Evolutionary conservation across 2,797 vertebrate genomes (phyloP).

Genomic region (Yasuhikotakia modesta): DNA sequence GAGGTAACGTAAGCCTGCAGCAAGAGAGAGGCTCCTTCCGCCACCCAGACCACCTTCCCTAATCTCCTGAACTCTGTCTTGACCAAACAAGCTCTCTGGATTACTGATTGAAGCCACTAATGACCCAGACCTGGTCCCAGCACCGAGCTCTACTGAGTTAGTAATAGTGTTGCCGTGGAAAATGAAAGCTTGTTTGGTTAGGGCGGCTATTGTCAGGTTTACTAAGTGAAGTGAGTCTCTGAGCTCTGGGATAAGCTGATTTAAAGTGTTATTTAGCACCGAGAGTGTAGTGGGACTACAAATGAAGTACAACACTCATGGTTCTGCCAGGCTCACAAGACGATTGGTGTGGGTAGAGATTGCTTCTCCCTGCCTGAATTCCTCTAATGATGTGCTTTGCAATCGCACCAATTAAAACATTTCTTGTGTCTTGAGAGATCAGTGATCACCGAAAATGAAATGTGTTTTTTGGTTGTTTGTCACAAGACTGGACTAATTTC

Average conservation of each 20-base stretch:
- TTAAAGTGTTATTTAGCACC: constrained; percentile 49
- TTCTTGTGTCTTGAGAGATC: constrained; percentile 57
- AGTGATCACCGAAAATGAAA: constrained; percentile 32
- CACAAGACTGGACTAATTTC: constrained; percentile 66
- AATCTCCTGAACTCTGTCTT: constrained; percentile 52
- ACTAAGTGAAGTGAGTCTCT: constrained; percentile 22
- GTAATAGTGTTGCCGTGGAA: not conserved
- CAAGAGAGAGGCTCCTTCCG: constrained; percentile 79
- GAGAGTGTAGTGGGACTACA: too few relatives aligned
- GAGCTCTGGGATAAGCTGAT: constrained; percentile 51
- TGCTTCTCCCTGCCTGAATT: constrained; percentile 55
- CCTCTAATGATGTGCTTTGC: constrained; percentile 38
- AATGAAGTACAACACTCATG: constrained; percentile 22
- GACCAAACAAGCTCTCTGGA: constrained; percentile 23
- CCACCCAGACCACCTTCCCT: constrained; percentile 40
- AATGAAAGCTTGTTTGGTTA: constrained; percentile 31
- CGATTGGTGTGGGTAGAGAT: constrained; percentile 56
- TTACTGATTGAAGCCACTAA: constrained; percentile 26
- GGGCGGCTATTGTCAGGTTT: constrained; percentile 26
- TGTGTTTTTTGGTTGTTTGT: too few relatives aligned
- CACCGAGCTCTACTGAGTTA: constrained; percentile 26
- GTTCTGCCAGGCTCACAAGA: constrained; percentile 32
- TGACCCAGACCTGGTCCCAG: too few relatives aligned
- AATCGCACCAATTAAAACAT: constrained; percentile 35
- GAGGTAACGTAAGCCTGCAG: constrained; percentile 99